A percentile compares a stretch with the other conserved stretches of the same genome.
Evolutionary conservation across 2,797 vertebrate species (phyloP).

Genomic region (Lycodopsis pacificus): DNA sequence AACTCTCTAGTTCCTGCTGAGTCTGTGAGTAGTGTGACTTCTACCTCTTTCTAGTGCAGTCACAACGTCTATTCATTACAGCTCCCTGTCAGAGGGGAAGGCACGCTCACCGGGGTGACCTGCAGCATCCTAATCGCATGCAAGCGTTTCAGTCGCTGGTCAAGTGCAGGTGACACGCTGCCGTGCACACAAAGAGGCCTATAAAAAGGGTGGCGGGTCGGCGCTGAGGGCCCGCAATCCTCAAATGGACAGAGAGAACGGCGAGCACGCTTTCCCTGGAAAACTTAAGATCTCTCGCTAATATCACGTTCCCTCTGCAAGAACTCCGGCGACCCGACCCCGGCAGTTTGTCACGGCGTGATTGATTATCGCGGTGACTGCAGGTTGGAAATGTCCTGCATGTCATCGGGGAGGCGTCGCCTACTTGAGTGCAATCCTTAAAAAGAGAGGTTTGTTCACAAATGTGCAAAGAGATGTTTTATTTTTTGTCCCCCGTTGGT

Average conservation of each 20-base stretch:
- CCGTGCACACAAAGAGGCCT: conserved; percentile 33
- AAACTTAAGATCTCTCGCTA: conserved; percentile 51
- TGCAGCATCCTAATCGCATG: conserved; percentile 32
- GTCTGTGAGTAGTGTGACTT: neutral
- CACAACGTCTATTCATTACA: neutral
- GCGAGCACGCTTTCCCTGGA: conserved; percentile 60
- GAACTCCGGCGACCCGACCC: conserved; percentile 46
- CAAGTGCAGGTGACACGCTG: conserved; percentile 39
- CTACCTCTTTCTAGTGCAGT: neutral
- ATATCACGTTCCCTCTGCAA: conserved; percentile 67
- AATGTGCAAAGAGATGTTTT: neutral
- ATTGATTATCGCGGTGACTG: conserved; percentile 64
- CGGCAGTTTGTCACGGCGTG: conserved; percentile 60
- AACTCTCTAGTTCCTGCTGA: conserved; percentile 8
- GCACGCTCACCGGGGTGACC: conserved; percentile 9
- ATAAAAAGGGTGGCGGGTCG: conserved; percentile 46
- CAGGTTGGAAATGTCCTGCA: conserved; percentile 55
- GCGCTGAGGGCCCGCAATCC: conserved; percentile 40
- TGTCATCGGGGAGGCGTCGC: conserved; percentile 31
- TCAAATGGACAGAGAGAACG: conserved; percentile 50
- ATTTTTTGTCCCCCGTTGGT: neutral
- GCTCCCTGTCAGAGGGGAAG: neutral
- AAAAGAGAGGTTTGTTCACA: neutral
- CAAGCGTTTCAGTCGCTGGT: conserved; percentile 32
- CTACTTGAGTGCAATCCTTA: neutral